phyloP scores from a whole-genome alignment of 2,888 invertebrate species.

The Venustoraphidia nigricollis region DNA sequence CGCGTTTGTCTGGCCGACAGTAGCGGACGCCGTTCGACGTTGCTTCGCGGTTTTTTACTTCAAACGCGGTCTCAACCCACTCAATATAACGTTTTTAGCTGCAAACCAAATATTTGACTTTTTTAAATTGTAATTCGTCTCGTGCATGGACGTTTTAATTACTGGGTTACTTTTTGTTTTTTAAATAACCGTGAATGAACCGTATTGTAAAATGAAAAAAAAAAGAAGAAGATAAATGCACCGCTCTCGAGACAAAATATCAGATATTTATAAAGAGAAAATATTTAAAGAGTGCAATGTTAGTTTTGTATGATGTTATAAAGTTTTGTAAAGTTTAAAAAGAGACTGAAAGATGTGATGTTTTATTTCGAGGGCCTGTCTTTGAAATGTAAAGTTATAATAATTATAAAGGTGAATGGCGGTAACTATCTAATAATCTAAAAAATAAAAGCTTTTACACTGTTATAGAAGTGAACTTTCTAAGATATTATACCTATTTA shows the following conservation, averaged over 20 bases:
- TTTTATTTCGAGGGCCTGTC: background rate
- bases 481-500: background rate
- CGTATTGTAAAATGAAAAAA: too few species aligned
- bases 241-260: too few species aligned
- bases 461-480: background rate
- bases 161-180: too few species aligned
- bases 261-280: too few species aligned
- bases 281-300: too few species aligned
- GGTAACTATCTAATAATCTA: background rate
- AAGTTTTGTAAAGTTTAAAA: too few species aligned
- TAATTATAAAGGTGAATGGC: background rate
- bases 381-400: background rate
- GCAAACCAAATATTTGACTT: conserved; percentile 1
- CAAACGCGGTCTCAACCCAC: background rate
- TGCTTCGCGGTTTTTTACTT: too few species aligned
- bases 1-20: too few species aligned
- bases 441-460: background rate
- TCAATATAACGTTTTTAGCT: background rate
- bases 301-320: too few species aligned
- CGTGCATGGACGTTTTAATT: background rate
- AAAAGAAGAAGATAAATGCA: too few species aligned
- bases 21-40: too few species aligned
- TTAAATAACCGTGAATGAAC: too few species aligned
- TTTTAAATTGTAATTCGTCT: background rate
- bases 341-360: background rate